Percentiles rank a stretch among this genome's conserved stretches.
These are phyloP conservation scores for Nylanderia fulva DNA, from an alignment of 1,140 invertebrate species.

Conservation along the genomic window DNA sequence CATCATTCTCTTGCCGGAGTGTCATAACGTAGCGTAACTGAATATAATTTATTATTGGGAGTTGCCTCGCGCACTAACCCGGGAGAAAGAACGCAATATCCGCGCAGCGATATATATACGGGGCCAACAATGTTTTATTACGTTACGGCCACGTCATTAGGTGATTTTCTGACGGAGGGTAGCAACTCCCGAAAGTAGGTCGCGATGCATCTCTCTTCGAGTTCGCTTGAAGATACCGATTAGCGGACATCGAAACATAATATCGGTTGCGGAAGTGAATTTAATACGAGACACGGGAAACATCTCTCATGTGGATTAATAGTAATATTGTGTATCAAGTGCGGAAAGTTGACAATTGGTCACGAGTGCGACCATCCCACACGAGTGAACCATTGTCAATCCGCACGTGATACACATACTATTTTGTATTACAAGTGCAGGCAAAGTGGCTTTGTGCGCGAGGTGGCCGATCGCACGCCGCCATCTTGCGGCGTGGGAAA, in stretches of 20 bases:
- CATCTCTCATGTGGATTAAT: background rate
- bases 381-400: no score
- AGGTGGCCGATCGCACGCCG: no score
- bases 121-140: background rate
- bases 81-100: slow-evolving; percentile 40
- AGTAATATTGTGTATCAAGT: no score
- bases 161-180: slow-evolving; percentile 27
- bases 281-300: background rate
- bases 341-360: no score
- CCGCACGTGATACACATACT: no score
- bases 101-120: background rate
- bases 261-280: slow-evolving; percentile 1
- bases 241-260: slow-evolving; percentile 1
- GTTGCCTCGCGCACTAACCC: background rate
- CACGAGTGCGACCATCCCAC: no score
- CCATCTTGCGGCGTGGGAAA: no score
- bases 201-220: background rate
- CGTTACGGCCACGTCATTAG: slow-evolving; percentile 6
- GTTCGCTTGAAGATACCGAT: background rate
- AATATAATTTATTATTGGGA: slow-evolving; percentile 50
- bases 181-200: slow-evolving; percentile 14
- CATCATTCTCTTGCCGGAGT: slow-evolving; percentile 29
- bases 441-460: no score
- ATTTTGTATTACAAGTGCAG: no score
- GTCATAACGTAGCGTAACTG: slow-evolving; percentile 30